phyloP scores from a whole-genome alignment of 2,797 vertebrate genomes.

The Chromobotia macracanthus region DNA sequence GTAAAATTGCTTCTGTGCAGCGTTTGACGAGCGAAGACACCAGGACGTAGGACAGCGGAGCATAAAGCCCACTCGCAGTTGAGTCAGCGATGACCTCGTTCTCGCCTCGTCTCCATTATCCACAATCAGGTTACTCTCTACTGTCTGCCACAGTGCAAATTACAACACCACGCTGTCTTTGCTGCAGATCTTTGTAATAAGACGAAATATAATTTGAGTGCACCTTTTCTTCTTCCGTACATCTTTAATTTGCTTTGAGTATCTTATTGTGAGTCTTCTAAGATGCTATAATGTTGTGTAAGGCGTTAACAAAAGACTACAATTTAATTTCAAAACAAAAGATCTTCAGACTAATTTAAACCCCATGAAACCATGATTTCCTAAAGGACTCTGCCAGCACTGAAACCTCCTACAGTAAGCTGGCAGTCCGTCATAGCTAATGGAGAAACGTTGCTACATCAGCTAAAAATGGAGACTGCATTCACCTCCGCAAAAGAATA shows the following conservation, averaged over 20 bases:
- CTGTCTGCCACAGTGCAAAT: conserved; percentile 36
- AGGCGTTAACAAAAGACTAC: conserved; percentile 22
- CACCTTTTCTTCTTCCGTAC: background rate
- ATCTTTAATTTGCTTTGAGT: background rate
- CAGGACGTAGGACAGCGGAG: conserved; percentile 27
- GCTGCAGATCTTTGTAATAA: conserved; percentile 25
- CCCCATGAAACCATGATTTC: conserved; percentile 30
- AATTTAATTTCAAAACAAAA: conserved; percentile 21
- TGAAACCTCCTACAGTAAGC: conserved; percentile 16
- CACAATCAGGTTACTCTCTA: conserved; percentile 43
- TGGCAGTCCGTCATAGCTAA: conserved; percentile 37
- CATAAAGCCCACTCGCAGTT: conserved; percentile 42
- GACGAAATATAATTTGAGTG: conserved; percentile 20
- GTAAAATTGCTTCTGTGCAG: conserved; percentile 37
- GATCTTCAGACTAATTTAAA: conserved; percentile 18
- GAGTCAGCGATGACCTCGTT: conserved; percentile 43
- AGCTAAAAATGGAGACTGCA: conserved; percentile 21
- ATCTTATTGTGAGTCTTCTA: background rate
- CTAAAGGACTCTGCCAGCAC: conserved; percentile 10
- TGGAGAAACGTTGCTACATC: conserved; percentile 33
- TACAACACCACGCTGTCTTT: conserved; percentile 27
- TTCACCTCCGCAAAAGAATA: conserved; percentile 11
- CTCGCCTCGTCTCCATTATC: conserved; percentile 34
- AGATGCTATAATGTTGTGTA: background rate
- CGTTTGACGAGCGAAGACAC: conserved; percentile 14